Evolutionary conservation across 1,140 invertebrate species (phyloP).

Genomic region (Gerris buenoi): DNA sequence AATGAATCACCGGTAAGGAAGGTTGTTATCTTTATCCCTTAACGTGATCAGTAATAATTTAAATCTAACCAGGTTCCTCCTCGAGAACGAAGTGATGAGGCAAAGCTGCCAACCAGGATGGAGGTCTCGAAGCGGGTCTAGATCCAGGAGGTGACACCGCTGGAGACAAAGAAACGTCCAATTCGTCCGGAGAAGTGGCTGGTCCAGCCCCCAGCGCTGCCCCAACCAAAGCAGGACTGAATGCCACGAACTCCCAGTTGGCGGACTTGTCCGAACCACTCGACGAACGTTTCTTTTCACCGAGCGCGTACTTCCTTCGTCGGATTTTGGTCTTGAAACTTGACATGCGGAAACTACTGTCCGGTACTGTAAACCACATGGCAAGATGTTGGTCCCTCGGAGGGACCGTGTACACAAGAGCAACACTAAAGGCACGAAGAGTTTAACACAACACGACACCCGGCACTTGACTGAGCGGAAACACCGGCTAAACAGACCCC

Average conservation of each 20-base stretch:
- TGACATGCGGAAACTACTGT: constrained; percentile 28
- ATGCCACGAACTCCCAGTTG: constrained; percentile 33
- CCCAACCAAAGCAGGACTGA: constrained; percentile 27
- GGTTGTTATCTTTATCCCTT: too few relatives aligned
- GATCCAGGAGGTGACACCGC: constrained; percentile 16
- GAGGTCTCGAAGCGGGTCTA: constrained; percentile 18
- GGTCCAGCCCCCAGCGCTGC: constrained; percentile 17
- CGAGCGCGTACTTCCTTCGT: constrained; percentile 27
- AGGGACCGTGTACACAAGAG: background rate
- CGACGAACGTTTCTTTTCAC: background rate
- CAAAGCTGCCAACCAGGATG: constrained; percentile 21
- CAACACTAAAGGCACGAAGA: background rate
- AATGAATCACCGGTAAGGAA: too few relatives aligned
- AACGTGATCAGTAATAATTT: too few relatives aligned
- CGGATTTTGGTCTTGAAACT: constrained; percentile 30
- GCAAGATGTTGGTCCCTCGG: background rate
- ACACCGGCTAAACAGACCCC: background rate
- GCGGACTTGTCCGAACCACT: constrained; percentile 18
- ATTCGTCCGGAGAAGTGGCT: constrained; percentile 5
- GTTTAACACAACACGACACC: background rate
- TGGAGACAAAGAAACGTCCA: constrained; percentile 7
- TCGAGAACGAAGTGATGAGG: constrained; percentile 20
- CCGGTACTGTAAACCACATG: constrained; percentile 28
- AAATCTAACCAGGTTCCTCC: background rate
- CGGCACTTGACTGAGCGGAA: background rate